These are phyloP conservation scores for Caenorhabditis sulstoni DNA, from an alignment of 2,888 invertebrate genomes.

Conservation along the genomic window DNA sequence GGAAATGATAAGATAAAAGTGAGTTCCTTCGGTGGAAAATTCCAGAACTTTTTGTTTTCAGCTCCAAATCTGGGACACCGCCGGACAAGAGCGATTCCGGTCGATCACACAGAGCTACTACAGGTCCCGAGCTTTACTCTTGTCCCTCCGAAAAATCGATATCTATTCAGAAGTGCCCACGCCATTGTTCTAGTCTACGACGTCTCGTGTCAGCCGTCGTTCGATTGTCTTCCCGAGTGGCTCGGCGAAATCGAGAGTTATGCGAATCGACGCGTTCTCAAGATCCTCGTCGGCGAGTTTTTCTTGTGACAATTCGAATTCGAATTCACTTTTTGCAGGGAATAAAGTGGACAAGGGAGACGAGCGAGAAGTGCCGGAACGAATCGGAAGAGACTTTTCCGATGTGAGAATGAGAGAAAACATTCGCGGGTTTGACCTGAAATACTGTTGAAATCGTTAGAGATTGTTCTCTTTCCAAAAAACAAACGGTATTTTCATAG, in stretches of 20 bases:
- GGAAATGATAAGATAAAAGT: constrained; percentile 84
- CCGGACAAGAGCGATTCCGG: constrained; percentile 94
- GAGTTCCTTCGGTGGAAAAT: constrained; percentile 28
- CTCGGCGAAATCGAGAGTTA: constrained; percentile 97
- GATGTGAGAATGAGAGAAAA: constrained; percentile 86
- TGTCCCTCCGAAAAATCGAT: too few species aligned
- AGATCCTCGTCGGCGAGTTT: constrained; percentile 91
- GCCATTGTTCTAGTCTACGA: constrained; percentile 95
- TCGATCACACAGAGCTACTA: constrained; percentile 92
- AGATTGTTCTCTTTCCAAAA: too few species aligned
- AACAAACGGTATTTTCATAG: too few species aligned
- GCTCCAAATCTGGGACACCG: constrained; percentile 99
- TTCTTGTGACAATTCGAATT: neutral
- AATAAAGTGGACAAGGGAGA: constrained; percentile 98
- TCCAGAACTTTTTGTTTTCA: constrained; percentile 81
- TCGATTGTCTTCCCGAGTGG: constrained; percentile 97
- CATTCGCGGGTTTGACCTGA: neutral
- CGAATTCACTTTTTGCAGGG: constrained; percentile 83
- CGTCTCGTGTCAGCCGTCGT: constrained; percentile 96
- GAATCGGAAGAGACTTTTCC: constrained; percentile 95
- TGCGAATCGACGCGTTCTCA: constrained; percentile 93
- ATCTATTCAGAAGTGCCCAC: constrained; percentile 85
- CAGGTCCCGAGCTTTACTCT: constrained; percentile 35
- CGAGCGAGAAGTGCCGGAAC: constrained; percentile 91
- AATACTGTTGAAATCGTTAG: too few species aligned